Evolutionary conservation across 2,113 vertebrate genomes (phyloP), one percentile per base, ranked within the genome.

Genomic region (Dicentrarchus labrax): DNA sequence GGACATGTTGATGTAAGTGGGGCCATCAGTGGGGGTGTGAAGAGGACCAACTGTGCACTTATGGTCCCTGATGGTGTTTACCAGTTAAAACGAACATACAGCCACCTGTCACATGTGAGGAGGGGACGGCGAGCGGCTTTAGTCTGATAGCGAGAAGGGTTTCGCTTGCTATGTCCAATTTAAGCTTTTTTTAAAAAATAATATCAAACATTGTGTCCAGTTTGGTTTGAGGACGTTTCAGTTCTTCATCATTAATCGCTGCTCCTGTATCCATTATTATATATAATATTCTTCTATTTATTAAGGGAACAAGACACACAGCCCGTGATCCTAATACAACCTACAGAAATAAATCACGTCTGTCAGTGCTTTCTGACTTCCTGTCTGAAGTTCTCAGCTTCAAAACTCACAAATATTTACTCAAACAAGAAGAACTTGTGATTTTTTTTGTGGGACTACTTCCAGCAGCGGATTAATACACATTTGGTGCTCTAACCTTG

Each of bases 41-140:
- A 88, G 54, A 60, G 47, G 72, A 90, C 89, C 92, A 93, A 91
- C 91, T 89, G 90, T 84, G 77, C 87, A 76, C 82, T 82, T 70
- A 50, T 51, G 83, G 54, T 85, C 78, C 80, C 83, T 88, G 84
- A 83, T 90, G 92, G 78, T 90, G 92, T 91, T 91, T 90, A 91
- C 69, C 64, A 71, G 74, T 22, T 21, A 22, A 67, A 62, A 17
- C 24, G n/a, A 61, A 66, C 82, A 22, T 22, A 13, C 41, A 54
- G 83, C 86, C 90, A 86, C 76, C 89, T 92, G 86, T 67, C 91
- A 72, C 82, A 60, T 50, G 22, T 47, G 30, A 30, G 10, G 72
- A 82, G 22, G 8, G 21, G 66, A 36, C 6, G 1, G 22, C 16
- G 50, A 73, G 36, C 30, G 3, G n/a, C n/a, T 60, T 45, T 12